A percentile compares a stretch with the other conserved stretches of the same genome.
Conservation (phyloP, 2,888 invertebrate species). For the Neelides folsomi region DNA sequence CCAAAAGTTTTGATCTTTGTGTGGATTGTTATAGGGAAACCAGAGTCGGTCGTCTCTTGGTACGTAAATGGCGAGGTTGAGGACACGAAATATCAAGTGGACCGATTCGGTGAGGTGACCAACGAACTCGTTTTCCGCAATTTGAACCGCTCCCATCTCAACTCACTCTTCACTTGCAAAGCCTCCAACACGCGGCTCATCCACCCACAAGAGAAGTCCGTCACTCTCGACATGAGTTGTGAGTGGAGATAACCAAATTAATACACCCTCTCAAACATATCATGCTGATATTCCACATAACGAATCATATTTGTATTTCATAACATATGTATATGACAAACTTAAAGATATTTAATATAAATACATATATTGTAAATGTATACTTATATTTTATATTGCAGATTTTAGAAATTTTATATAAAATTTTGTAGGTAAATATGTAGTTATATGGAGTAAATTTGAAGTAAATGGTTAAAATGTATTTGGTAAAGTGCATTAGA, state of each 20-base stretch:
- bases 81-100: slow-evolving; percentile 30
- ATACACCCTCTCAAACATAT: no score
- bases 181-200: slow-evolving; percentile 31
- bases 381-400: no score
- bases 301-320: neutral
- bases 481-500: neutral
- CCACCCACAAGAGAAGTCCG: slow-evolving; percentile 30
- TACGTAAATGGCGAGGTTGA: slow-evolving; percentile 32
- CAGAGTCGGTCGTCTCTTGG: slow-evolving; percentile 30
- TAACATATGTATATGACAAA: neutral
- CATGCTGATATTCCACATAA: no score
- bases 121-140: slow-evolving; percentile 31
- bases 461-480: no score
- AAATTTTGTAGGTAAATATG: no score
- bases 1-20: slow-evolving; percentile 5
- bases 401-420: no score
- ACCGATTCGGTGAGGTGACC: slow-evolving; percentile 29
- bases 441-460: no score
- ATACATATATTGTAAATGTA: no score
- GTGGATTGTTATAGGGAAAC: slow-evolving; percentile 34
- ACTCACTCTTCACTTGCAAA: slow-evolving; percentile 31
- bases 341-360: no score
- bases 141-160: slow-evolving; percentile 30
- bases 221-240: slow-evolving; percentile 31
- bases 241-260: slow-evolving; percentile 11